Base-by-base conservation (phyloP, 1,140 invertebrate species). In the Pteromalus puparum region DNA sequence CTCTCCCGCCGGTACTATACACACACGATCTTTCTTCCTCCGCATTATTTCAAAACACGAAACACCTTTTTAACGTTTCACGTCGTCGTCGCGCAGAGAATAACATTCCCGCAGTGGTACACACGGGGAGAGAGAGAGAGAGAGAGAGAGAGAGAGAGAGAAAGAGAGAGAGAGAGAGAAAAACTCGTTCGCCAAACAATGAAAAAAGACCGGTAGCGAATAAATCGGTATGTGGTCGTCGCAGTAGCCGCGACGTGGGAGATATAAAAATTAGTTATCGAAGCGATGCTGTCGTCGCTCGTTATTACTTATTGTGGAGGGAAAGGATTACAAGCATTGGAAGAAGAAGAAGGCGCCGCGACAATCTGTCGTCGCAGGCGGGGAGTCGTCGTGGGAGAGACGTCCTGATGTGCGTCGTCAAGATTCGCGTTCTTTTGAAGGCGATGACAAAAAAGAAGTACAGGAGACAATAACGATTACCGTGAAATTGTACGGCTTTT, bases 161-260 rank as follows among this genome's bases (percentile, higher is more conserved):
- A 42, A 34, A 48, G 34, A 81, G 68, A 81, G n/a, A n/a, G 9
- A 9, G 9, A 42, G 53, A 48, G 34, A 81, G 68, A 81, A 81
- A 80, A 81, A 81, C 79, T 81, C 68, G 68, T 73, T 81, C 53
- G 42, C 15, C 15, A 13, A 34, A 72, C 30, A 72, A 72, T 42
- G 38, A 73, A 82, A 82, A 82, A 65, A 74, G 72, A 30, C 48
- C 81, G 30, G 80, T 75, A 75, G 65, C 78, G 65, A 86, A 81
- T 83, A 84, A 86, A 84, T 84, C 74, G 65, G 24, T 15, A n/a
- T 53, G 79, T 53, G 30, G 5, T 30, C 30, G 30, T 2, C 30
- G 15, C 38, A 15, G 24, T 28, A 15, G 6, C 24, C n/a, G 30
- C 15, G 38, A 7, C 48, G 38, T 34, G 28, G 30, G 61, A 67